Evolutionary conservation across 2,888 invertebrate genomes (phyloP).

Genomic region (Diarsia rubi): DNA sequence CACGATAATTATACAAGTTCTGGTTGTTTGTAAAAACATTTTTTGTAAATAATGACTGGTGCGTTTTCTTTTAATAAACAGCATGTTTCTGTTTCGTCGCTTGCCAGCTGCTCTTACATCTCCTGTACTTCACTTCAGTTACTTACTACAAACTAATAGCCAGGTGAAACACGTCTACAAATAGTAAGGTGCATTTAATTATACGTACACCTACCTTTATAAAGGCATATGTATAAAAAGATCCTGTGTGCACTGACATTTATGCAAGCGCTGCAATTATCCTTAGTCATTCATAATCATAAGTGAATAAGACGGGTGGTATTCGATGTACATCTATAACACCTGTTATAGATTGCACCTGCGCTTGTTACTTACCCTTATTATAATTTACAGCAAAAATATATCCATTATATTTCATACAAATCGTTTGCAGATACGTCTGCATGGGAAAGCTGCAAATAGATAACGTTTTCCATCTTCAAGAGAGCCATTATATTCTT

Average conservation of each 20-base stretch:
- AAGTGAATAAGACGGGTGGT: slow-evolving; percentile 59
- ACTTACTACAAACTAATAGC: slow-evolving; percentile 34
- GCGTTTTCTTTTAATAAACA: slow-evolving; percentile 10
- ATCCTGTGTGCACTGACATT: slow-evolving; percentile 37
- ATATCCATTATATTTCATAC: slow-evolving; percentile 28
- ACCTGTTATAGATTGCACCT: slow-evolving; percentile 52
- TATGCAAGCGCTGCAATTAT: slow-evolving; percentile 47
- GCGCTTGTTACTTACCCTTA: slow-evolving; percentile 19
- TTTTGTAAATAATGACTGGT: slow-evolving; percentile 40
- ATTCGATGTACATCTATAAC: slow-evolving; percentile 45
- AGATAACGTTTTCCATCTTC: slow-evolving; percentile 30
- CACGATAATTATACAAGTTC: slow-evolving; percentile 39
- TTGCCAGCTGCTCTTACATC: slow-evolving; percentile 56
- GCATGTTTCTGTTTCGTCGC: slow-evolving; percentile 29
- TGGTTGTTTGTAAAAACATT: slow-evolving; percentile 31
- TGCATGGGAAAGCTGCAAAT: slow-evolving; percentile 31
- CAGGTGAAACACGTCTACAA: slow-evolving; percentile 59
- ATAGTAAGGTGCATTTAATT: slow-evolving; percentile 47
- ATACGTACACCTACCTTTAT: slow-evolving; percentile 38
- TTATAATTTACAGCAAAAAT: slow-evolving; percentile 8
- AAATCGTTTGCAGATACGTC: slow-evolving; percentile 33
- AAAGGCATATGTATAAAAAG: slow-evolving; percentile 48
- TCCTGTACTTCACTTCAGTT: slow-evolving; percentile 23
- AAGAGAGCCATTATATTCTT: slow-evolving; percentile 49
- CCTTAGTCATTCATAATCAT: slow-evolving; percentile 43